Base-by-base conservation (phyloP, 2,888 invertebrate genomes). In the Theretra japonica region DNA sequence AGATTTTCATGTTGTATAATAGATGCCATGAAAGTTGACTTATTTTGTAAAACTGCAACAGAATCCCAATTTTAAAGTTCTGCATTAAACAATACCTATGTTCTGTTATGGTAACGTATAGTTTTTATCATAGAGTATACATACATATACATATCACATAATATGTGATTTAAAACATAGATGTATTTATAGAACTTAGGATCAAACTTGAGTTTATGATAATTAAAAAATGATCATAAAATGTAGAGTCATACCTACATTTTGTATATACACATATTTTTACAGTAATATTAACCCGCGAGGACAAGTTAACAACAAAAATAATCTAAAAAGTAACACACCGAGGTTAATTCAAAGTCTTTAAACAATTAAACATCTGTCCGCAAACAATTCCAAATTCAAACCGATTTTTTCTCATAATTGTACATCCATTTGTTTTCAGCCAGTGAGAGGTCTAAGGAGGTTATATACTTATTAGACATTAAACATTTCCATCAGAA, bases 401-500 rank as follows among this genome's bases (percentile, higher is more conserved):
- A 57, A 68, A 72, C 11, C 23, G 41, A 17, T 17, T 25, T 41
- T 62, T 41, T 41, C 25, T 58, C 25, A 58, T 23, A 41, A 72
- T 21, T 25, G 21, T 33, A 33, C 59, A 50, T 56, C 33, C n/a
- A 62, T 72, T 69, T 69, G 60, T 72, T 60, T 72, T 41, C 21
- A 69, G 68, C 72, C 72, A 69, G 72, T 72, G 72, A 72, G 69
- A 50, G 72, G 59, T 58, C 21, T 57, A 71, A 58, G 48, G 69
- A 72, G 72, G 59, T 72, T 60, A 68, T 71, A 71, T 59, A 76
- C 56, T 75, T 59, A 75, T 73, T 76, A 75, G 78, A 77, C 77
- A 81, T 76, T 78, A 65, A 79, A 81, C 81, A 83, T 79, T 85
- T 84, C 81, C 85, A 85, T 78, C 79, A 81, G 79, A 83, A 79